Evolutionary conservation across 2,797 vertebrate species (phyloP).

Genomic region (Carduelis carduelis): DNA sequence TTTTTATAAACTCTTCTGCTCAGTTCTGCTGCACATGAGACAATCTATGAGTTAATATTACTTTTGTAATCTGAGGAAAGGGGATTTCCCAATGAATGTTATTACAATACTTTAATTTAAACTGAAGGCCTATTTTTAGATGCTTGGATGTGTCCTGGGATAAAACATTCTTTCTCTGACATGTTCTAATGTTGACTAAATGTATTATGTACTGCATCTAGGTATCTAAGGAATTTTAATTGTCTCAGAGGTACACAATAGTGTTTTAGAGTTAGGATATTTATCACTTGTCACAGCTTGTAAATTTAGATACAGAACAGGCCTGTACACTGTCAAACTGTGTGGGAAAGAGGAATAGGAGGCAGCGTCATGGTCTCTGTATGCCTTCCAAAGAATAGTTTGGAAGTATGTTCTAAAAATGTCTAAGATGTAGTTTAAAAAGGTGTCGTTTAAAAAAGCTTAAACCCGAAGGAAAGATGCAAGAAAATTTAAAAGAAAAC

Average conservation of each 20-base stretch:
- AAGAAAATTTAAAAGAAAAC: not conserved
- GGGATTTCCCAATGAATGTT: slow-evolving; percentile 36
- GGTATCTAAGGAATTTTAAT: slow-evolving; percentile 63
- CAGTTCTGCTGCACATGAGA: not conserved
- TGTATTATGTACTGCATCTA: slow-evolving; percentile 60
- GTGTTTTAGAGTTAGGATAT: slow-evolving; percentile 58
- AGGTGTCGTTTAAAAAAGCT: not conserved
- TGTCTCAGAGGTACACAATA: slow-evolving; percentile 24
- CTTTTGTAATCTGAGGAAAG: slow-evolving; percentile 22
- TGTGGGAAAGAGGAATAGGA: slow-evolving; percentile 45
- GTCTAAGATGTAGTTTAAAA: not conserved
- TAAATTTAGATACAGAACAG: slow-evolving; percentile 50
- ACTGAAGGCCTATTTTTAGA: slow-evolving; percentile 54
- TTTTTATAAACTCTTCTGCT: not conserved
- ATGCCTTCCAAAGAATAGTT: slow-evolving; percentile 34
- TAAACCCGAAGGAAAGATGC: not conserved
- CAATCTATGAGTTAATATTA: not conserved
- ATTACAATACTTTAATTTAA: slow-evolving; percentile 29
- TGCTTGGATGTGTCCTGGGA: slow-evolving; percentile 14
- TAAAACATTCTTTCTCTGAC: slow-evolving; percentile 34
- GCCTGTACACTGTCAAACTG: slow-evolving; percentile 36
- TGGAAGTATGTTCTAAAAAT: not conserved
- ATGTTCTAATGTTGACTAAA: slow-evolving; percentile 65
- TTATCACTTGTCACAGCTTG: slow-evolving; percentile 56
- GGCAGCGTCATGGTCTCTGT: slow-evolving; percentile 24